Conservation (phyloP, 2,888 invertebrate genomes). For the Chydorus sphaericus region DNA sequence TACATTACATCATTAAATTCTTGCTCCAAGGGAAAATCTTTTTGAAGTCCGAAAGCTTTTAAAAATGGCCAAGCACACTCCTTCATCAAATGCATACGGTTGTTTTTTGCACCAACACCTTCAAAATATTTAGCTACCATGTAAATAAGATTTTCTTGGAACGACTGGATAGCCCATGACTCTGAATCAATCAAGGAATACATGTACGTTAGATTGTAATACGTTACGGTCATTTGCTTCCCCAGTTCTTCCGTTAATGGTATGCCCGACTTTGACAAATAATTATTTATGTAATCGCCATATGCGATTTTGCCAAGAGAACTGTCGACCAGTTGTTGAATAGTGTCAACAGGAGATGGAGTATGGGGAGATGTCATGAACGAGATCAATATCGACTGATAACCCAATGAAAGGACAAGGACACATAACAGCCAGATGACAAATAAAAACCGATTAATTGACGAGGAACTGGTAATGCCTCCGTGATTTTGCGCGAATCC, state of each 20-base stretch:
- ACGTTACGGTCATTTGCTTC: constrained; percentile 29
- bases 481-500: neutral
- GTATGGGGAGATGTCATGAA: constrained; percentile 23
- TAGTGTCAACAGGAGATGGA: constrained; percentile 46
- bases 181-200: constrained; percentile 53
- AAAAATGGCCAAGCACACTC: constrained; percentile 69
- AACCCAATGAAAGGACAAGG: constrained; percentile 35
- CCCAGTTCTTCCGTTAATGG: constrained; percentile 49
- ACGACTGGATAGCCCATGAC: constrained; percentile 37
- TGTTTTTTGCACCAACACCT: neutral
- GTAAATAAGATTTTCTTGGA: constrained; percentile 23
- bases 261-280: constrained; percentile 55
- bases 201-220: constrained; percentile 43
- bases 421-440: constrained; percentile 1
- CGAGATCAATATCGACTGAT: constrained; percentile 37
- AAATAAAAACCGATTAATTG: neutral
- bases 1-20: no score
- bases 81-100: constrained; percentile 55
- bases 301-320: constrained; percentile 53
- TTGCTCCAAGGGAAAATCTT: no score
- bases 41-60: constrained; percentile 63
- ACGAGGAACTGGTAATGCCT: neutral
- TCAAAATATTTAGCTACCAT: constrained; percentile 23
- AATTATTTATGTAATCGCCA: constrained; percentile 50
- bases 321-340: constrained; percentile 48